Evolutionary conservation across 2,888 invertebrate genomes (phyloP), one percentile per base, ranked within the genome.

Genomic region (Trimorus sp.): DNA sequence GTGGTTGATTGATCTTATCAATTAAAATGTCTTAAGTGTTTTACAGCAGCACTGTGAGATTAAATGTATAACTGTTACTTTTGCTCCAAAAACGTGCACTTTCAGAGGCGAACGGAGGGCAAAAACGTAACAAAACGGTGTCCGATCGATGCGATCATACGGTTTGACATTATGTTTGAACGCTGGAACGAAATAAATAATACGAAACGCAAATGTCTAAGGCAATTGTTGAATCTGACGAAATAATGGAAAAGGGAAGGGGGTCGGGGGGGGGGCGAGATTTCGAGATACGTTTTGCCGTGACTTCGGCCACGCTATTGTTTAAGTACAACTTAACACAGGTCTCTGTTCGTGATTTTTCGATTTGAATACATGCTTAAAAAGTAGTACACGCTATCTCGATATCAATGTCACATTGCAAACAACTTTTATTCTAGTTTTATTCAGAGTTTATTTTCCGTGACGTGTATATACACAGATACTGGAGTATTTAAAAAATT

Each of bases 321-420:
- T 73, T 81, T 82, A 82, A 82, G 81, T 82, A 82, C 81, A 76
- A 82, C 79, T 68, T 77, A 70, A 81, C 68, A 69, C 73, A 73
- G 68, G 73, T 74, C 82, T 82, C 69, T 78, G 82, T 74, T 82
- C 74, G 77, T 70, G 69, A 75, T 80, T 74, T 79, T 53, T 69
- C 80, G 59, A 75, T 70, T 75, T 70, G 69, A 75, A 75, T 69
- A 74, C 42, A 79, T 69, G 70, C 71, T 80, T 80, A 75, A 69
- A 80, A 77, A 77, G 74, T 74, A 82, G 70, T 82, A 76, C 76
- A 81, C 66, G 60, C 62, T 76, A 82, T 62, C 78, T 74, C 77
- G 73, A 73, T 77, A 77, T 81, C 73, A 77, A 69, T 82, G 77
- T 82, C 82, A 82, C 77, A 78, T 63, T 68, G 77, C 77, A 82